A percentile compares a stretch with the other conserved stretches of the same genome.
Conservation (phyloP, 2,797 vertebrate genomes). For the Pangasius macronema region DNA sequence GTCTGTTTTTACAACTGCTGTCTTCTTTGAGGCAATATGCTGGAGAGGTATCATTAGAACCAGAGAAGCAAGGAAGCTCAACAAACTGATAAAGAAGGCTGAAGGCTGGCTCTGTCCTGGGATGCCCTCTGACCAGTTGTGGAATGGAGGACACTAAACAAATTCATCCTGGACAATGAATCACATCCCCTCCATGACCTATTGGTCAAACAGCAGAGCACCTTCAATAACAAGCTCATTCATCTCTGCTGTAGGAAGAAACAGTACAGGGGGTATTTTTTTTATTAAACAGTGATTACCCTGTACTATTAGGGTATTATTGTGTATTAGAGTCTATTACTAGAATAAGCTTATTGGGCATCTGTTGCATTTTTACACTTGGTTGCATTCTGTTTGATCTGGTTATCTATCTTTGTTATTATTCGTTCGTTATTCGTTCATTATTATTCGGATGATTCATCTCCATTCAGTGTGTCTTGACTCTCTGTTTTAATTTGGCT, state of each 20-base stretch:
- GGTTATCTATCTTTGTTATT: background rate
- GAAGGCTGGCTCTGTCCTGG: background rate
- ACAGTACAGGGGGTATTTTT: background rate
- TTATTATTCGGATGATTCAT: slow-evolving; percentile 2
- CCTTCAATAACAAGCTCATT: background rate
- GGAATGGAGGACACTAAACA: background rate
- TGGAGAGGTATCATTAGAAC: background rate
- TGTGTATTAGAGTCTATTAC: background rate
- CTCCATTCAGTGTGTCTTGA: background rate
- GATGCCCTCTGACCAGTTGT: background rate
- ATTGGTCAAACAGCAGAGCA: background rate
- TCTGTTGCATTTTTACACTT: background rate
- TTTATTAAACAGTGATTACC: background rate
- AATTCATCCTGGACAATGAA: background rate
- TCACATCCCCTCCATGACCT: background rate
- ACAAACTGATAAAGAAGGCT: background rate
- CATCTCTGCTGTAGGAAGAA: background rate
- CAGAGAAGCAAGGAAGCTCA: background rate
- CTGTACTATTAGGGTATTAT: background rate
- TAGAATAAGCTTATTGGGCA: background rate
- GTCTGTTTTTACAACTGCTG: background rate
- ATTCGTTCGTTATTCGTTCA: too few species aligned
- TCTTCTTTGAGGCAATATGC: background rate
- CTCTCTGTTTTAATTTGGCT: background rate
- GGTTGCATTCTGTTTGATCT: slow-evolving; percentile 5